A percentile compares a stretch with the other conserved stretches of the same genome.
These are phyloP conservation scores for Pyrgilauda ruficollis DNA, from an alignment of 2,113 vertebrate species.

Conservation along the genomic window DNA sequence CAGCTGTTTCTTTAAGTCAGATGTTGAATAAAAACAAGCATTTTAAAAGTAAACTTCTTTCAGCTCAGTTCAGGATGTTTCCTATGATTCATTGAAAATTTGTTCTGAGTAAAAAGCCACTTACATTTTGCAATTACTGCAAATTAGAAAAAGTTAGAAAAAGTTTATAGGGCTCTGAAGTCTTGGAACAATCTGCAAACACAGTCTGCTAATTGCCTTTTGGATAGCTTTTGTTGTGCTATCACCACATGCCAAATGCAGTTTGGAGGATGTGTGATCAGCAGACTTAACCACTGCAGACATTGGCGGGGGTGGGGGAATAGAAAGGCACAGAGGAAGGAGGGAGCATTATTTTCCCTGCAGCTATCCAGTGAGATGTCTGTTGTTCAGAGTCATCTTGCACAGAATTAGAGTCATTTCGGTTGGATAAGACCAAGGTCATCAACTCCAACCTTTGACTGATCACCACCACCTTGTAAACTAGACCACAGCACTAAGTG, in stretches of 20 bases:
- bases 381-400: not conserved
- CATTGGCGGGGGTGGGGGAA: not conserved
- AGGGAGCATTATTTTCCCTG: not conserved
- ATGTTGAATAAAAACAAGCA: not conserved
- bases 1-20: slow-evolving; percentile 40
- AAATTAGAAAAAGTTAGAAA: not conserved
- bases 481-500: too few species aligned
- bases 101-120: not conserved
- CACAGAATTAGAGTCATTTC: not conserved
- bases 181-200: not conserved
- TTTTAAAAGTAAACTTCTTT: slow-evolving; percentile 39
- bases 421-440: not conserved
- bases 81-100: not conserved
- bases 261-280: not conserved
- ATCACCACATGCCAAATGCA: not conserved
- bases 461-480: not conserved
- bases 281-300: not conserved
- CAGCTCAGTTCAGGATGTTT: not conserved
- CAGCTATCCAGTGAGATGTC: not conserved
- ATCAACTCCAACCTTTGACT: not conserved
- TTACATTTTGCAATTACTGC: not conserved
- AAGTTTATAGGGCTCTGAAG: slow-evolving; percentile 2
- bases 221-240: not conserved
- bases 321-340: not conserved
- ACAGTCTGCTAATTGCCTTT: not conserved